Evolutionary conservation across 2,113 vertebrate genomes (phyloP).

Genomic region (Rhagologus leucostigma): DNA sequence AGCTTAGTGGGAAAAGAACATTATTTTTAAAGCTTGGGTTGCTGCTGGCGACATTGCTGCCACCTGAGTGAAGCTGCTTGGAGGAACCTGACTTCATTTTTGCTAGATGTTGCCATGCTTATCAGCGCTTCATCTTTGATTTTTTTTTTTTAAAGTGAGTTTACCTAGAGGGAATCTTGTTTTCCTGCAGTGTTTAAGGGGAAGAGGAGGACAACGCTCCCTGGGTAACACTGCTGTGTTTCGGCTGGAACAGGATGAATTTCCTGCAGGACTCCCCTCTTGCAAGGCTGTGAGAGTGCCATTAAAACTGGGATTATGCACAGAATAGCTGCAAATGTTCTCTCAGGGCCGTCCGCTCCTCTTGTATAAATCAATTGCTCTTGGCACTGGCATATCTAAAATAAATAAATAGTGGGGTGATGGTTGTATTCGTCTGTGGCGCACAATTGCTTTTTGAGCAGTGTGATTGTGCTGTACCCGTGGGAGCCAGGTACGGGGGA

Average conservation of each 20-base stretch:
- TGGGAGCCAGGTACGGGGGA: not conserved
- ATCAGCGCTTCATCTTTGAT: not conserved
- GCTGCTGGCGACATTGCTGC: not conserved
- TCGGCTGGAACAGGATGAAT: not conserved
- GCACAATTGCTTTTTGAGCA: not conserved
- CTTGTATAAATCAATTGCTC: not conserved
- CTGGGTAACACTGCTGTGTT: accelerated
- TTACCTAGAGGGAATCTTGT: not conserved
- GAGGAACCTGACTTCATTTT: not conserved
- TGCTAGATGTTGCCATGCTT: accelerated
- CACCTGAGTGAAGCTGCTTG: not conserved
- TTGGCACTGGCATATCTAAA: not conserved
- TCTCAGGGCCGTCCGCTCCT: accelerated
- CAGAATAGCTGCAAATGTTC: not conserved
- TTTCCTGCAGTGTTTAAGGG: not conserved
- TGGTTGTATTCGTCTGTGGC: not conserved
- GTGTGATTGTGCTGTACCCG: accelerated
- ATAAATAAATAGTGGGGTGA: not conserved
- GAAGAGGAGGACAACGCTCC: accelerated
- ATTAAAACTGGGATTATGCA: not conserved
- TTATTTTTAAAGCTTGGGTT: not conserved
- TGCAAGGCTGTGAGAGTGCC: not conserved
- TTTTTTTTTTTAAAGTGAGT: not conserved
- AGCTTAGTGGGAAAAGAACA: not conserved
- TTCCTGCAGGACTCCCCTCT: not conserved